phyloP scores from a whole-genome alignment of 2,113 vertebrate species.

The Microcebus jonahi region DNA sequence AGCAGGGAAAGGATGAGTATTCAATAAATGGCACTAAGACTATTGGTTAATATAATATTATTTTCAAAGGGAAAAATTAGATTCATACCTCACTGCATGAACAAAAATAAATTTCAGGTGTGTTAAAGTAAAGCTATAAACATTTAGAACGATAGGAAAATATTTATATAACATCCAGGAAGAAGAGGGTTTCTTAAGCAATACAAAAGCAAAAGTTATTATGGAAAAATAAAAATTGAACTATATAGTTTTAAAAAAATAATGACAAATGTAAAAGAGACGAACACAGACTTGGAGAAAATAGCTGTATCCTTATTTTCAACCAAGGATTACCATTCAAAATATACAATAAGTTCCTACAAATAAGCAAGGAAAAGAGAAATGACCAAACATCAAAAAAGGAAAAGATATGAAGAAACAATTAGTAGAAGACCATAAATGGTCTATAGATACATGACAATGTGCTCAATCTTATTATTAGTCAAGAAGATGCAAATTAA shows the following conservation, averaged over 20 bases:
- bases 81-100: not conserved
- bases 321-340: constrained; percentile 4
- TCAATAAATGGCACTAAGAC: not conserved
- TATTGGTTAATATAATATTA: not conserved
- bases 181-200: not conserved
- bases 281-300: not conserved
- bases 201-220: constrained; percentile 38
- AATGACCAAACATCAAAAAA: not conserved
- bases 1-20: not conserved
- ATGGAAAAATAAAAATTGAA: not conserved
- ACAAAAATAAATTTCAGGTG: constrained; percentile 39
- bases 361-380: constrained; percentile 30
- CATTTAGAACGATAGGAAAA: constrained; percentile 23
- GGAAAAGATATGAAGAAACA: not conserved
- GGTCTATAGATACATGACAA: not conserved
- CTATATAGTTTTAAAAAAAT: not conserved
- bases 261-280: not conserved
- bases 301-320: not conserved
- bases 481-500: not conserved
- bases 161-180: not conserved
- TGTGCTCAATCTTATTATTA: not conserved
- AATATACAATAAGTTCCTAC: not conserved
- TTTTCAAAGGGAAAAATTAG: constrained; percentile 45
- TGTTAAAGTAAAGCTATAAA: not conserved
- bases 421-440: not conserved